These are phyloP conservation scores for Rhaphigaster nebulosa DNA, from an alignment of 2,888 invertebrate species.

Conservation along the genomic window DNA sequence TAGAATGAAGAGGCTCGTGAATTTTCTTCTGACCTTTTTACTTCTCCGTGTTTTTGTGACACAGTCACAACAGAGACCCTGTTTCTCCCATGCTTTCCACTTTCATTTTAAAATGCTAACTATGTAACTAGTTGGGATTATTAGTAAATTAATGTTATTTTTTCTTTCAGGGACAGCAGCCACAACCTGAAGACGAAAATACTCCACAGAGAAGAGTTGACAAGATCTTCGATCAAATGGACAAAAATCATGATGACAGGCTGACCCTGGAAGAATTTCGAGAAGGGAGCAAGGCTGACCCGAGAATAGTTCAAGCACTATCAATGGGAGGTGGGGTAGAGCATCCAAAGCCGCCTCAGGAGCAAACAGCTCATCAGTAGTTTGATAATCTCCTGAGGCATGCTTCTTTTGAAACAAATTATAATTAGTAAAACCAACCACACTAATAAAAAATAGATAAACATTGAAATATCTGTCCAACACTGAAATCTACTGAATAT, in stretches of 20 bases:
- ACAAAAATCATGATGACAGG: slow-evolving; percentile 97
- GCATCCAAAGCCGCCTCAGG: slow-evolving; percentile 26
- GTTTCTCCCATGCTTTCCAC: too few relatives aligned
- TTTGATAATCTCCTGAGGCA: background rate
- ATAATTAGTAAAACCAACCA: background rate
- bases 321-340: slow-evolving; percentile 77
- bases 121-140: too few relatives aligned
- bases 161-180: slow-evolving; percentile 84
- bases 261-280: slow-evolving; percentile 96
- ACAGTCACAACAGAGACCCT: too few relatives aligned
- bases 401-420: background rate
- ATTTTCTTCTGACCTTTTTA: too few relatives aligned
- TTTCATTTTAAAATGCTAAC: too few relatives aligned
- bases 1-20: too few relatives aligned
- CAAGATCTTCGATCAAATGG: slow-evolving; percentile 99
- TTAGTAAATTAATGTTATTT: background rate
- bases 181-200: slow-evolving; percentile 90
- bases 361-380: slow-evolving; percentile 38
- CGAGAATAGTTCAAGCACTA: slow-evolving; percentile 96
- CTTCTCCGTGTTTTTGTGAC: too few relatives aligned
- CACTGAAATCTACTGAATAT: background rate
- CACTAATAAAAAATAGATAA: background rate
- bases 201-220: slow-evolving; percentile 96
- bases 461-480: slow-evolving; percentile 6
- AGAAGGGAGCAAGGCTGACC: slow-evolving; percentile 98